Evolutionary conservation across 2,113 vertebrate species (phyloP).

Genomic region (Microtus montanus): DNA sequence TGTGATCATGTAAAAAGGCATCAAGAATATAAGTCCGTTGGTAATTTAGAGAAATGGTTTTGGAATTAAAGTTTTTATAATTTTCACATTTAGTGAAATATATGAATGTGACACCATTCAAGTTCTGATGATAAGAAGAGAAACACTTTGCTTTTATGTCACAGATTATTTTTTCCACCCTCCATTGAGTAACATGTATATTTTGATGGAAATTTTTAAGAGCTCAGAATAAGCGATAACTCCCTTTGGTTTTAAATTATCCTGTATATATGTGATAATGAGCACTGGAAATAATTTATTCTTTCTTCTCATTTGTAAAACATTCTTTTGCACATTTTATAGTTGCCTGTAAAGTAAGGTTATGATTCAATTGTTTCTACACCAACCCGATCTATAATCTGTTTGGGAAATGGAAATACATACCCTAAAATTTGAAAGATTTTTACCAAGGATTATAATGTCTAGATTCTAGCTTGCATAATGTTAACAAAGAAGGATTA

Average conservation of each 20-base stretch:
- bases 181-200: slow-evolving; percentile 80
- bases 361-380: slow-evolving; percentile 68
- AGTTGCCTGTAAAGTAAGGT: slow-evolving; percentile 65
- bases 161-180: slow-evolving; percentile 73
- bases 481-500: slow-evolving; percentile 61
- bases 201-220: slow-evolving; percentile 83
- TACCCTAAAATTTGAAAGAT: slow-evolving; percentile 64
- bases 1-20: slow-evolving; percentile 96
- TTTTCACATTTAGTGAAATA: slow-evolving; percentile 76
- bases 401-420: slow-evolving; percentile 58
- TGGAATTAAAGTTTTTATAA: slow-evolving; percentile 88
- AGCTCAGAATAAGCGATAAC: slow-evolving; percentile 72
- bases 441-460: slow-evolving; percentile 68
- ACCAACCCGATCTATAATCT: slow-evolving; percentile 68
- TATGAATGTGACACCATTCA: slow-evolving; percentile 71
- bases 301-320: slow-evolving; percentile 77
- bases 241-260: slow-evolving; percentile 81
- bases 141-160: slow-evolving; percentile 63
- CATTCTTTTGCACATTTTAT: slow-evolving; percentile 71
- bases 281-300: slow-evolving; percentile 84
- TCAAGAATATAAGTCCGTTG: slow-evolving; percentile 94
- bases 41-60: slow-evolving; percentile 98
- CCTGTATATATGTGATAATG: slow-evolving; percentile 81
- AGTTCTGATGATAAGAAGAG: slow-evolving; percentile 67
- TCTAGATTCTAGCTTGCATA: slow-evolving; percentile 59